Conservation (phyloP, 2,113 vertebrate genomes). For the Sapayoa aenigma region DNA sequence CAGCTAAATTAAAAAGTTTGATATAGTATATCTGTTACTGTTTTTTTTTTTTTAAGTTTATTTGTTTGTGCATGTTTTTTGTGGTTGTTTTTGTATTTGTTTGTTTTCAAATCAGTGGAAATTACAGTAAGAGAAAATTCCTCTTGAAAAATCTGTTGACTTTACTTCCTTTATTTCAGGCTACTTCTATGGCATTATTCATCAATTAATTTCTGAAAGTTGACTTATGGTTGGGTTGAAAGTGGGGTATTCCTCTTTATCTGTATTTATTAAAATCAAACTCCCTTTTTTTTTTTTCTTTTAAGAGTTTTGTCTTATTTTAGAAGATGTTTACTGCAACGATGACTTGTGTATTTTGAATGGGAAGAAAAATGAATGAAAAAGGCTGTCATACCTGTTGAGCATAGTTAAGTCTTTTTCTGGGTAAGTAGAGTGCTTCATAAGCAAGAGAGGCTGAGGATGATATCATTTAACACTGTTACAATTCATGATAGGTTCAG, state of each 20-base stretch:
- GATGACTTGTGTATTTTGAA: slow-evolving; percentile 5
- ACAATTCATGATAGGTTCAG: slow-evolving; percentile 43
- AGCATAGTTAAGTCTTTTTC: slow-evolving; percentile 16
- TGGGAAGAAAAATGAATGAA: slow-evolving; percentile 33
- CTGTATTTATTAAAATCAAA: neutral
- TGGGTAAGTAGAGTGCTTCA: neutral
- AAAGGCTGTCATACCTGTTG: slow-evolving; percentile 22
- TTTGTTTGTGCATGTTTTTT: neutral
- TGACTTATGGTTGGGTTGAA: neutral
- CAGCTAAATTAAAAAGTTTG: neutral
- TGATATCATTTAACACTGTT: slow-evolving; percentile 26
- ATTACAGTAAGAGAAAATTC: neutral
- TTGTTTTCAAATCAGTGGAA: neutral
- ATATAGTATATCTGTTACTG: neutral
- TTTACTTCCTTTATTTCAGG: neutral
- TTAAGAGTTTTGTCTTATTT: neutral
- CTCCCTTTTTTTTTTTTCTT: neutral
- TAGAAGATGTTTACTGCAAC: neutral
- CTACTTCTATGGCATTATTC: neutral
- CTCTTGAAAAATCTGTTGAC: neutral
- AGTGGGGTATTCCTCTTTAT: neutral
- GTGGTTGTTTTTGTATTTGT: neutral
- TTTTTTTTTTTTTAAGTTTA: neutral
- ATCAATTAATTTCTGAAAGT: neutral
- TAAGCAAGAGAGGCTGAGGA: neutral